Evolutionary conservation across 2,113 vertebrate genomes (phyloP), one percentile per base, ranked within the genome.

Genomic region (Arizona elegans): DNA sequence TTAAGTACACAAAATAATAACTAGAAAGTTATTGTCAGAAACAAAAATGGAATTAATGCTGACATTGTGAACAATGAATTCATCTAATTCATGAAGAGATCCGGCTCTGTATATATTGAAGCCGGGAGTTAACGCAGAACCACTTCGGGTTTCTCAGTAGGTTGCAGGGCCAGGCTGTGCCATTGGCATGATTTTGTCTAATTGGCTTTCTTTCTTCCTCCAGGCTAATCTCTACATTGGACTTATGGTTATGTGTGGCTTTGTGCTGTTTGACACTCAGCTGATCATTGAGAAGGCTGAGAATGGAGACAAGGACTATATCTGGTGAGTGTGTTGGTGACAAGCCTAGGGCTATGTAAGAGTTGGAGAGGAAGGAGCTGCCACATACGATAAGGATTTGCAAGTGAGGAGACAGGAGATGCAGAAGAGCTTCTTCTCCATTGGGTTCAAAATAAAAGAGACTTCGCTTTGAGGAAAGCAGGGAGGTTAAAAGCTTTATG

Each of bases 261-360:
- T 99, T 91, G 99, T 99, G 95, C 98, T 99, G 93, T 99, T 99
- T 26, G 99, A 99, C 98, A 99, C 99, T 56, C 99, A 99, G 96
- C 99, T 99, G 92, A 99, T 99, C 97, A 99, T 99, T 3, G 99
- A 99, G 97, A 99, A 99, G 94, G 99, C 98, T 0, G 99, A 99
- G 96, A 98, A 97, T 4, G 99, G 99, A 91, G 99, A 99, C 97
- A 99, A 99, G 96, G 99, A 99, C 96, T 99, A 99, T 89, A 98
- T 99, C 97, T 99, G 99, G 99, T 99, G 93, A 98, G 98, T 96
- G 29, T 7, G 2, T 21, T 29, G 26, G 24, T 81, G 26, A 17
- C 43, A 3, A 38, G 12, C 13, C 21, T 38, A 11, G 3, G 50
- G 8, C 23, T 58, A 17, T 29, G 38, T n/a, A 19, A 43, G 56